Base-by-base conservation (phyloP, 2,113 vertebrate species). In the Rostratula benghalensis region DNA sequence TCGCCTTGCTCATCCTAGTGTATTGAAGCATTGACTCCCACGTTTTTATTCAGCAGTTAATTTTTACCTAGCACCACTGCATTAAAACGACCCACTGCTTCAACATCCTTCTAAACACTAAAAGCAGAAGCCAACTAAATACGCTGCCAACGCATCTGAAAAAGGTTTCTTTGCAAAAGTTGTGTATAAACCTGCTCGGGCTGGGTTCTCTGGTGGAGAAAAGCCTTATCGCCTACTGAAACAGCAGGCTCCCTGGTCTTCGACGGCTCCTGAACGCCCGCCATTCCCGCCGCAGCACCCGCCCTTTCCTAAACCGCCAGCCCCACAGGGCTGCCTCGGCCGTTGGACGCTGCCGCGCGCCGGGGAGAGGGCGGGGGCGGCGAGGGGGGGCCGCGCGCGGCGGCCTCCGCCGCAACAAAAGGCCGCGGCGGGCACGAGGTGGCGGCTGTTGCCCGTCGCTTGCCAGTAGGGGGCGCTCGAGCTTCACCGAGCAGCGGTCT, bases 401-500 rank as follows among this genome's bases (percentile, higher is more conserved):
- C 7, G 20, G 19, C 19, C 43, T 39, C 19, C 31, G 45, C 35
- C 50, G 79, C 56, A 53, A 78, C 83, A 81, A 82, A 95, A 97
- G 88, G 70, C 74, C 3, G 11, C 20, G 31, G 13, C 3, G 53
- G 75, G 79, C 41, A 3, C 8, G 50, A 13, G 50, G 54, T 15
- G 46, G 28, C 13, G 37, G 70, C 28, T 30, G 22, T 33, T 92
- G 22, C 65, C 14, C 4, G 10, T 21, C 0, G 33, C 4, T 21
- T 5, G 92, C 96, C 99, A 98, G 99, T 98, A 99, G 99, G 98
- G 99, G 99, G 99, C 98, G 98, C 98, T 98, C 98, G 97, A 97
- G 98, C 94, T 96, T 98, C 98, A 98, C 95, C 50, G 63, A 94
- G 90, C 31, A 86, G 74, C 53, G 10, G 56, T 21, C 11, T 27